Base-by-base conservation (phyloP, 1,140 invertebrate genomes). In the Drosophila sproati region DNA sequence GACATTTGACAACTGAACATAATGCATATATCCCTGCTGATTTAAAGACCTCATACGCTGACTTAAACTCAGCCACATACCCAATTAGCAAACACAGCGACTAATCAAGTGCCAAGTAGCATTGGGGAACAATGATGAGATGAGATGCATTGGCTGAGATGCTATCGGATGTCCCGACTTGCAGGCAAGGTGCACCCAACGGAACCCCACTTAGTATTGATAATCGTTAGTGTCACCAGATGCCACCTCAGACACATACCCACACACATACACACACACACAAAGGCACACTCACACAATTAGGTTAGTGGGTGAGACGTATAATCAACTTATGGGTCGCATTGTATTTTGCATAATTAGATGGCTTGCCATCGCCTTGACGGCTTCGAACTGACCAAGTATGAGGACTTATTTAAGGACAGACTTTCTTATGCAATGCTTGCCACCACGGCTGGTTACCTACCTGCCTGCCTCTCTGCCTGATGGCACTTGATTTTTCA, bases 281-380 rank as follows among this genome's bases (percentile, higher is more conserved):
- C 39, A 62, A 56, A 62, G 75, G 52, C 66, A 54, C 71, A 68
- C 73, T 74, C 75, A 87, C 67, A 39, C 67, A 88, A 88, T 88
- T 88, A 62, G 85, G 85, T 88, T 88, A 88, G 80, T 88, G 85
- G 85, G 85, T 89, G 78, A 88, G 80, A 85, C 86, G 83, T 83
- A 85, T 73, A 73, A 88, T 88, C 88, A 88, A 85, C 77, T 89
- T 83, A 89, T 88, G 74, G 75, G 80, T 79, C 78, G 85, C 78
- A 73, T 68, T 78, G 68, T 78, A 67, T 80, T 73, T 66, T 80
- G 69, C 79, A 82, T 88, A 78, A 89, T 89, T 81, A 80, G 79
- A 81, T 73, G 41, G 59, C 71, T 86, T 78, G 79, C 59, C 69
- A 61, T 10, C 37, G 82, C 68, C 79, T 82, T 72, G 79, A 69